These are phyloP conservation scores for Diadegma fenestrale DNA, from an alignment of 2,888 invertebrate species.

Conservation along the genomic window DNA sequence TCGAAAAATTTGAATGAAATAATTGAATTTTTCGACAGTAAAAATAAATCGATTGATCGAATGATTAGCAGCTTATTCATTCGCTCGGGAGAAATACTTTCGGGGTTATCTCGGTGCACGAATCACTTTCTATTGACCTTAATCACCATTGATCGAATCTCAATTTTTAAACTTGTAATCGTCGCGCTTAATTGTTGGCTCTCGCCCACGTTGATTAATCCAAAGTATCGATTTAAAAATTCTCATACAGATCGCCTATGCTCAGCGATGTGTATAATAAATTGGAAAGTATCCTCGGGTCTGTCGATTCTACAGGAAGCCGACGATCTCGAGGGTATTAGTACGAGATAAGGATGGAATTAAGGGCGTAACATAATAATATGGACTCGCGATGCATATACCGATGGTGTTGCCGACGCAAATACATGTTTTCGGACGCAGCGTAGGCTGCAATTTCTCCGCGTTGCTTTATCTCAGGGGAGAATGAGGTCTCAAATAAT, in stretches of 20 bases:
- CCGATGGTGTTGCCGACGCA: constrained; percentile 6
- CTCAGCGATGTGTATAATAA: constrained; percentile 33
- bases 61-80: background rate
- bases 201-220: constrained; percentile 55
- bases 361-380: constrained; percentile 53
- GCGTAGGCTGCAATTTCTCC: constrained; percentile 67
- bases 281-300: constrained; percentile 54
- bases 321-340: constrained; percentile 8
- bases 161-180: constrained; percentile 23
- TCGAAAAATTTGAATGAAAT: background rate
- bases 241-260: background rate
- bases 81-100: background rate
- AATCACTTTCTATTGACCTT: constrained; percentile 65
- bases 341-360: constrained; percentile 10
- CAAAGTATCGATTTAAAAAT: background rate
- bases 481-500: constrained; percentile 69
- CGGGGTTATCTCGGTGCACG: constrained; percentile 20
- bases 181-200: constrained; percentile 49
- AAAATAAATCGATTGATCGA: background rate
- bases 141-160: constrained; percentile 57
- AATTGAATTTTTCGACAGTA: background rate
- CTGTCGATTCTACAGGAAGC: constrained; percentile 24
- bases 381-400: constrained; percentile 1
- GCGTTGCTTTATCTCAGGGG: constrained; percentile 33
- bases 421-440: constrained; percentile 39